Evolutionary conservation across 2,888 invertebrate species (phyloP).

Genomic region (Rhodophaea formosa): DNA sequence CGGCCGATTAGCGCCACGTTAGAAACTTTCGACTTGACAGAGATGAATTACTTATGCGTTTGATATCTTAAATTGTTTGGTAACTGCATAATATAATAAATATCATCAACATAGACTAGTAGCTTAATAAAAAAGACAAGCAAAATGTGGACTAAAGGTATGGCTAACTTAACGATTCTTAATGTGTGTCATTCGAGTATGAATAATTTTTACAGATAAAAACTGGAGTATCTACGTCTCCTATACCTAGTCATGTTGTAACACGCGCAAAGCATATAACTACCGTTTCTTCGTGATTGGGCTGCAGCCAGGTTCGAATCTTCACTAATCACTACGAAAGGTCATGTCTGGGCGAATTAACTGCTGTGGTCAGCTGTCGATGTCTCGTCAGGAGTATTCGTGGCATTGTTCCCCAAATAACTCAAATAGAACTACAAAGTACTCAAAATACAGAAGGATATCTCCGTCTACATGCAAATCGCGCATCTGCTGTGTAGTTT

Average conservation of each 20-base stretch:
- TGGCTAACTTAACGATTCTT: no score
- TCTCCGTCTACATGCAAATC: background rate
- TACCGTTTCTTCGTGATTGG: slow-evolving; percentile 4
- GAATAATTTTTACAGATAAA: no score
- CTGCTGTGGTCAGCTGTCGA: slow-evolving; percentile 46
- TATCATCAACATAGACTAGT: no score
- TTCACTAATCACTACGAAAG: slow-evolving; percentile 15
- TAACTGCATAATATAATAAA: no score
- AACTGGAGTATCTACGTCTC: no score
- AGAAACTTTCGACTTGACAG: background rate
- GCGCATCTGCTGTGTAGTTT: background rate
- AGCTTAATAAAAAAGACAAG: no score
- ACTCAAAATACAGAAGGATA: background rate
- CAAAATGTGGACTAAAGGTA: no score
- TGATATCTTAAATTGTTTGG: no score
- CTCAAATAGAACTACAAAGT: slow-evolving; percentile 56
- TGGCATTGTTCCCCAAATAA: slow-evolving; percentile 67
- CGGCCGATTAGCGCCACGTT: background rate
- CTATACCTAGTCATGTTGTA: no score
- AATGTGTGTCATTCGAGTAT: no score
- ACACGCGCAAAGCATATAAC: background rate
- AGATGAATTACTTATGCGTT: background rate
- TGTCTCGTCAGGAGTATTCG: slow-evolving; percentile 42
- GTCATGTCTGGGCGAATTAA: slow-evolving; percentile 19
- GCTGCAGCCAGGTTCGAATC: slow-evolving; percentile 1